Conservation (phyloP, 2,797 vertebrate genomes). For the Galago senegalensis region DNA sequence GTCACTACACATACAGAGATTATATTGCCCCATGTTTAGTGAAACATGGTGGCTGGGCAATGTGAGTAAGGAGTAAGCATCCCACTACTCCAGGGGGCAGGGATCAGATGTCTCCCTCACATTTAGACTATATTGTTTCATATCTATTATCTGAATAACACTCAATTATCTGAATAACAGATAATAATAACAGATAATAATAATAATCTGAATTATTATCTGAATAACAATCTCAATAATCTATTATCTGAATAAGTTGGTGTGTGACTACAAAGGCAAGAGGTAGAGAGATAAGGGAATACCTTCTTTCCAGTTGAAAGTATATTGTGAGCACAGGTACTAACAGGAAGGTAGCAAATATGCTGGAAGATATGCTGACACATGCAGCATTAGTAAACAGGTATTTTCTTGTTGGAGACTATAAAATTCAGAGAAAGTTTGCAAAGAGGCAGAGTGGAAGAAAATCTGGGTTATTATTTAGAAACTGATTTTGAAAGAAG, state of each 20-base stretch:
- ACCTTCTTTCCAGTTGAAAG: not conserved
- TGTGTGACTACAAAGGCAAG: constrained; percentile 21
- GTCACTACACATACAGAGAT: not conserved
- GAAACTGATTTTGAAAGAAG: constrained; percentile 69
- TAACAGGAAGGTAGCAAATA: not conserved
- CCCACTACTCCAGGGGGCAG: not conserved
- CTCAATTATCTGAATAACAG: too few species aligned
- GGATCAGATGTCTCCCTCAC: not conserved
- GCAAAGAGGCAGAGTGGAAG: constrained; percentile 29
- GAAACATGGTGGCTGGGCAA: not conserved
- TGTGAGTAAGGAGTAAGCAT: not conserved
- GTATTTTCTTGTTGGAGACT: not conserved
- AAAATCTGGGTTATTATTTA: constrained; percentile 49
- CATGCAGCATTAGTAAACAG: not conserved
- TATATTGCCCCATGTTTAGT: not conserved
- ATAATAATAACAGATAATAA: too few species aligned
- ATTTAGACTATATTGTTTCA: constrained; percentile 11
- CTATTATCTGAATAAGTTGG: too few species aligned
- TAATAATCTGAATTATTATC: too few species aligned
- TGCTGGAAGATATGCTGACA: not conserved
- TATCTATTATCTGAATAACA: not conserved
- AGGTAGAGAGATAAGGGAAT: not conserved
- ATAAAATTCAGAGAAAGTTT: constrained; percentile 60
- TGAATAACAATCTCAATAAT: too few species aligned
- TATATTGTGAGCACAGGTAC: not conserved